These are phyloP conservation scores for Hartigia nigra DNA, from an alignment of 2,888 invertebrate species.

Conservation along the genomic window DNA sequence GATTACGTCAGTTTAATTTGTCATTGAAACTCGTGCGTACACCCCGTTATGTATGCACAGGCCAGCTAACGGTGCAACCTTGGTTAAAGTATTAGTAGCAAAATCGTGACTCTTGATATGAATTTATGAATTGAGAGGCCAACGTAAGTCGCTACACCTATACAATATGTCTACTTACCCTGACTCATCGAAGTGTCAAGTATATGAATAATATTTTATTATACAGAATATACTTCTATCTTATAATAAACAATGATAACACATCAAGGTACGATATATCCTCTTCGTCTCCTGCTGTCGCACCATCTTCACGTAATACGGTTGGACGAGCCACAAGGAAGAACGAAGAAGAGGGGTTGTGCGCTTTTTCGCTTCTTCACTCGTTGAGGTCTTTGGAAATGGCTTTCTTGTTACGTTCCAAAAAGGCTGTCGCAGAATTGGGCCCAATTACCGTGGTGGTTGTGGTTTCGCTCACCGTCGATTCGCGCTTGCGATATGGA, in stretches of 20 bases:
- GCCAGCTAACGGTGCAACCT: background rate
- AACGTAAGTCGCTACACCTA: background rate
- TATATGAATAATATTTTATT: constrained; percentile 4
- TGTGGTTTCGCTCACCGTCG: constrained; percentile 82
- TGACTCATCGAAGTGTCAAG: background rate
- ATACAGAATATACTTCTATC: constrained; percentile 12
- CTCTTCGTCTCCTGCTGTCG: background rate
- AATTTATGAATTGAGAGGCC: background rate
- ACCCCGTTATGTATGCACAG: no score
- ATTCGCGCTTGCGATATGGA: constrained; percentile 78
- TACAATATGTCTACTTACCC: background rate
- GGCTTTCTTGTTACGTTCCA: constrained; percentile 53
- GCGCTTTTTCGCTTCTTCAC: constrained; percentile 15
- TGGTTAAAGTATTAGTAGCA: background rate
- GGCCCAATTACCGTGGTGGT: constrained; percentile 75
- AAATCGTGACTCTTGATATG: background rate
- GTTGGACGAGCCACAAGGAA: background rate
- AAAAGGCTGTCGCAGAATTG: constrained; percentile 54
- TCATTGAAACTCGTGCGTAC: no score
- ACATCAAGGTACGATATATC: constrained; percentile 9
- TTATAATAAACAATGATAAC: constrained; percentile 16
- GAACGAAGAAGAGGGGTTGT: background rate
- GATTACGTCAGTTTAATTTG: background rate
- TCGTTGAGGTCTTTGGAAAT: constrained; percentile 53
- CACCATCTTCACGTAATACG: background rate